These are phyloP conservation scores for Cremastobaeus sp. DNA, from an alignment of 2,888 invertebrate genomes.

Conservation along the genomic window DNA sequence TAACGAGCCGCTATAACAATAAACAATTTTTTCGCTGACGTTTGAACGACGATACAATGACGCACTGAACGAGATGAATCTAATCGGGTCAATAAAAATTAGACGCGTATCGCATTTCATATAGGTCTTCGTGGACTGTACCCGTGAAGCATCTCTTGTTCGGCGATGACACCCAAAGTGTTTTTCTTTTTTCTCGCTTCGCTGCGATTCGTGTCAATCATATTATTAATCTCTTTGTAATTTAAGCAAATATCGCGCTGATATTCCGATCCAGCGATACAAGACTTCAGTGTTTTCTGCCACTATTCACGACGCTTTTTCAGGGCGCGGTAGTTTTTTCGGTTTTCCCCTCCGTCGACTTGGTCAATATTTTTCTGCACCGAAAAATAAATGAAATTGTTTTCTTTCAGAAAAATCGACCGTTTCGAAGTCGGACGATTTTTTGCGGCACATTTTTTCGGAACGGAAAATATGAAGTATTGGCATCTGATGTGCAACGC, in stretches of 20 bases:
- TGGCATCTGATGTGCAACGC: neutral
- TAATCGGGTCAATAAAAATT: slow-evolving; percentile 69
- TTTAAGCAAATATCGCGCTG: slow-evolving; percentile 50
- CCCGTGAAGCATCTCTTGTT: slow-evolving; percentile 26
- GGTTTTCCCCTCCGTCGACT: too few species aligned
- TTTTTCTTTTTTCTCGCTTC: slow-evolving; percentile 38
- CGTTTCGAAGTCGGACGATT: too few species aligned
- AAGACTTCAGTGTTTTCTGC: slow-evolving; percentile 27
- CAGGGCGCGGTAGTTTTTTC: too few species aligned
- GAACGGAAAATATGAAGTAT: too few species aligned
- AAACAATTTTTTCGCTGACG: slow-evolving; percentile 61
- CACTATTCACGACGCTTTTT: too few species aligned
- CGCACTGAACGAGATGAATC: slow-evolving; percentile 62
- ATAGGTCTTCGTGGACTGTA: slow-evolving; percentile 8
- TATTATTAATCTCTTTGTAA: slow-evolving; percentile 44
- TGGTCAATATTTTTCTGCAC: too few species aligned
- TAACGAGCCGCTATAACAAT: slow-evolving; percentile 51
- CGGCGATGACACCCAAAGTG: slow-evolving; percentile 30
- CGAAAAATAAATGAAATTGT: too few species aligned
- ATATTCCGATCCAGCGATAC: too few species aligned
- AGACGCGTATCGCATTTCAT: slow-evolving; percentile 64
- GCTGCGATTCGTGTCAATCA: slow-evolving; percentile 38
- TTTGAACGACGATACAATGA: slow-evolving; percentile 60
- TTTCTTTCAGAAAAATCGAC: too few species aligned
- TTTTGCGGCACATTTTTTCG: too few species aligned